Percentiles rank a stretch among this genome's conserved stretches.
phyloP scores from a whole-genome alignment of 1,140 invertebrate genomes.

The Bombus polaris region DNA sequence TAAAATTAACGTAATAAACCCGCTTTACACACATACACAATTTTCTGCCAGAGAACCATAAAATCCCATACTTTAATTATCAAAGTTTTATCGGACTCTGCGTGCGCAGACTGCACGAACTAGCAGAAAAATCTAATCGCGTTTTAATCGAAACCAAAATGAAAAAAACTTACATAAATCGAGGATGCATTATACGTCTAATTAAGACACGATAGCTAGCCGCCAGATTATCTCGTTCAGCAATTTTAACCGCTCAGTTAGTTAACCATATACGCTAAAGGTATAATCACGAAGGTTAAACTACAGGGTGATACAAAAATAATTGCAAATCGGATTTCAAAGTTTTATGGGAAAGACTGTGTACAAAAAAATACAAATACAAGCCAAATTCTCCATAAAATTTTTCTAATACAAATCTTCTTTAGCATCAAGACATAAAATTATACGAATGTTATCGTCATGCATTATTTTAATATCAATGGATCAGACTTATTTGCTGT shows the following conservation, averaged over 20 bases:
- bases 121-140: background rate
- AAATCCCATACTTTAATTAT: slow-evolving; percentile 32
- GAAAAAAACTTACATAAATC: slow-evolving; percentile 41
- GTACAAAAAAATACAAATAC: background rate
- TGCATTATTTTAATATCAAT: no score
- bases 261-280: slow-evolving; percentile 61
- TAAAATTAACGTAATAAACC: slow-evolving; percentile 1
- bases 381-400: background rate
- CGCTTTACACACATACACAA: background rate
- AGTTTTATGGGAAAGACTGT: background rate
- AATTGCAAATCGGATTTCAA: background rate
- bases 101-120: background rate
- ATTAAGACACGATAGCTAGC: slow-evolving; percentile 37
- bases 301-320: background rate
- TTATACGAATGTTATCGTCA: background rate
- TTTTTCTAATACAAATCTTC: no score
- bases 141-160: background rate
- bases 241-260: slow-evolving; percentile 71
- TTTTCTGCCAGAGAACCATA: background rate
- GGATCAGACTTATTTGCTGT: background rate
- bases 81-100: background rate
- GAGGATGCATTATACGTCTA: slow-evolving; percentile 32
- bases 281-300: slow-evolving; percentile 71
- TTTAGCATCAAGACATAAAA: background rate
- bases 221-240: slow-evolving; percentile 12